A percentile compares a stretch with the other conserved stretches of the same genome.
These are phyloP conservation scores for Eudemis profundana DNA, from an alignment of 2,888 invertebrate species.

Conservation along the genomic window DNA sequence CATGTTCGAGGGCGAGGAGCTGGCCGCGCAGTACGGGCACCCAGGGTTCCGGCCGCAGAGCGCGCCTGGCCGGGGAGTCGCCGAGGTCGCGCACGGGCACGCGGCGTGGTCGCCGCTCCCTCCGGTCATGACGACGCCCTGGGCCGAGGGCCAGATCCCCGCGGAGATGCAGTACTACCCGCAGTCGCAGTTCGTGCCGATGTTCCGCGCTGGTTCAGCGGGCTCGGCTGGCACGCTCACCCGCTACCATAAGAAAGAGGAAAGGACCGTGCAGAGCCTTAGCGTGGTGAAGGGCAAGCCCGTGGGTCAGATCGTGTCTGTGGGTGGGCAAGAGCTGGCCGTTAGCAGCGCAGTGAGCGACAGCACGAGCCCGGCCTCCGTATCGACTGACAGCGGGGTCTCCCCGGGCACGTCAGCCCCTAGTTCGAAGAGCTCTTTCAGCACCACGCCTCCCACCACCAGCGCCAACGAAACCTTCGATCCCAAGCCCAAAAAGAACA, in stretches of 20 bases:
- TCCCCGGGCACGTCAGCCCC: slow-evolving; percentile 78
- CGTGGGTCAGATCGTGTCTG: slow-evolving; percentile 79
- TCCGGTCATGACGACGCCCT: slow-evolving; percentile 73
- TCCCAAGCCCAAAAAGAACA: slow-evolving; percentile 70
- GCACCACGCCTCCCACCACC: slow-evolving; percentile 48
- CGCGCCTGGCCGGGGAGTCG: slow-evolving; percentile 71
- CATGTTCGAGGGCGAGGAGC: slow-evolving; percentile 73
- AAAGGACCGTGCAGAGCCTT: slow-evolving; percentile 80
- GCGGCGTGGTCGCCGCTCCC: slow-evolving; percentile 77
- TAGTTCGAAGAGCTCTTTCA: slow-evolving; percentile 73
- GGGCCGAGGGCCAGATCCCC: slow-evolving; percentile 71
- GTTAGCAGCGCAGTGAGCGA: slow-evolving; percentile 77
- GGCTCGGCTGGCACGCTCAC: slow-evolving; percentile 81
- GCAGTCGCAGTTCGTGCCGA: slow-evolving; percentile 75
- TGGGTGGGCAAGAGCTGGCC: slow-evolving; percentile 77
- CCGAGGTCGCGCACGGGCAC: slow-evolving; percentile 71
- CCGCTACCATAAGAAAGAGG: slow-evolving; percentile 76
- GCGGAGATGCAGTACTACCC: slow-evolving; percentile 80
- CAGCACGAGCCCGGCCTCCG: slow-evolving; percentile 77
- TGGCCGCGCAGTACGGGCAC: slow-evolving; percentile 69
- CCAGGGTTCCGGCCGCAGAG: slow-evolving; percentile 74
- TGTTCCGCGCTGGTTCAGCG: slow-evolving; percentile 79
- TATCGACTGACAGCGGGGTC: slow-evolving; percentile 78
- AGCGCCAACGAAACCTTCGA: slow-evolving; percentile 58
- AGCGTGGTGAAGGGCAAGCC: slow-evolving; percentile 83